Evolutionary conservation across 2,888 invertebrate genomes (phyloP).

Genomic region (Eupithecia tripunctaria): DNA sequence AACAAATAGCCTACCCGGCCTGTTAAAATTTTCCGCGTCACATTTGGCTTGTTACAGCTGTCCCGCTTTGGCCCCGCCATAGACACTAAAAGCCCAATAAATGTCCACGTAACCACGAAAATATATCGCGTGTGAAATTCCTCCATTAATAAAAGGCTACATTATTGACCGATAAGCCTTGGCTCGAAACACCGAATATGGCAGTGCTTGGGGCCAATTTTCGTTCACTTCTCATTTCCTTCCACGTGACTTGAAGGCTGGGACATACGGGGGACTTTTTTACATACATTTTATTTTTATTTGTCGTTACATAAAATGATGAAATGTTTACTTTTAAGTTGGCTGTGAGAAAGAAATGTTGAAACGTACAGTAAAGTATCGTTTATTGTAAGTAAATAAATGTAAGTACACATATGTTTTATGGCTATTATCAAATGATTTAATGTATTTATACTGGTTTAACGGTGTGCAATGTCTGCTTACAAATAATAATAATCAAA

Average conservation of each 20-base stretch:
- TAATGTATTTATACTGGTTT: too few species aligned
- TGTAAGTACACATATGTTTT: too few species aligned
- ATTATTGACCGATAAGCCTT: conserved; percentile 44
- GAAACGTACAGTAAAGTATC: too few species aligned
- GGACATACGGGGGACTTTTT: conserved; percentile 38
- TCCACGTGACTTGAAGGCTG: conserved; percentile 43
- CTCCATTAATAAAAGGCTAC: conserved; percentile 41
- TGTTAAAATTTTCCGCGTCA: not conserved
- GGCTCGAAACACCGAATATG: conserved; percentile 38
- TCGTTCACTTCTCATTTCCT: conserved; percentile 66
- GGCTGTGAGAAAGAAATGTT: not conserved
- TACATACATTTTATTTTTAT: not conserved
- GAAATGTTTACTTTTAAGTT: too few species aligned
- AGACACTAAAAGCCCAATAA: conserved; percentile 10
- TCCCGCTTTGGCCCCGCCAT: not conserved
- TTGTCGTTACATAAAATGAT: too few species aligned
- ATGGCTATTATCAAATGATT: too few species aligned
- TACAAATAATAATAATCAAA: too few species aligned
- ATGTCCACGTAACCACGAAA: conserved; percentile 12
- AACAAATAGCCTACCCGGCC: not conserved
- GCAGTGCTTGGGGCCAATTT: conserved; percentile 59
- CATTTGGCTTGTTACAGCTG: not conserved
- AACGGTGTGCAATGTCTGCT: too few species aligned
- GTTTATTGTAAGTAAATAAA: too few species aligned
- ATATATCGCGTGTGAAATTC: conserved; percentile 43